Base-by-base conservation (phyloP, 2,888 invertebrate species). In the Aphodius sticticus region DNA sequence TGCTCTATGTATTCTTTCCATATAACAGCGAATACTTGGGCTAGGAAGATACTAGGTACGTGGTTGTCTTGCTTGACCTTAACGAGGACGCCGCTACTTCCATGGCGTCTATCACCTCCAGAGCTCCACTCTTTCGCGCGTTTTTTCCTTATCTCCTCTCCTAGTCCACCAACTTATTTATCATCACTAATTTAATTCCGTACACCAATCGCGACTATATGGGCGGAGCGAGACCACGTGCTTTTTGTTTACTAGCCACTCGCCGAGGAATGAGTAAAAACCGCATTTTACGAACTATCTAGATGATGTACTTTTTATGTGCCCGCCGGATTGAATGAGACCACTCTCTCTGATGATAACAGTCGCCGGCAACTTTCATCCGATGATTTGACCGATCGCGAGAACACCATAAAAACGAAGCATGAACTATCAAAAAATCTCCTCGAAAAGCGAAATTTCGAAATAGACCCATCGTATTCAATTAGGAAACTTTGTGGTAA, bases 221-320 rank as follows among this genome's bases (percentile, higher is more conserved):
- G 81, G 83, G 82, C 82, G 83, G 82, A 82, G 84, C 53, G 74
- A 80, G 80, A 81, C 82, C 84, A 84, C 85, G 84, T 84, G 84
- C 83, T 84, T 83, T 85, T 83, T 84, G 84, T 84, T 84, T 84
- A 85, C 84, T 80, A 82, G 53, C 81, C 82, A 82, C 81, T 82
- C 81, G 70, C 78, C 69, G 77, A 79, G 82, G 80, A 83, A 80
- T 83, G 82, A 82, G 80, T 82, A 75, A 82, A 81, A 77, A 82
- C 77, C 71, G 77, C 81, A 81, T 78, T 83, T 82, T 82, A 78
- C 77, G 79, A 77, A 79, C 78, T 78, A 78, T 78, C 77, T 77
- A 80, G 75, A 80, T 80, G 74, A 69, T 77, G 69, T 78, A 76
- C 75, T 77, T 77, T 78, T 78, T 77, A 69, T 77, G 53, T 72